Evolutionary conservation across 2,888 invertebrate species (phyloP).

Genomic region (Tholera decimalis): DNA sequence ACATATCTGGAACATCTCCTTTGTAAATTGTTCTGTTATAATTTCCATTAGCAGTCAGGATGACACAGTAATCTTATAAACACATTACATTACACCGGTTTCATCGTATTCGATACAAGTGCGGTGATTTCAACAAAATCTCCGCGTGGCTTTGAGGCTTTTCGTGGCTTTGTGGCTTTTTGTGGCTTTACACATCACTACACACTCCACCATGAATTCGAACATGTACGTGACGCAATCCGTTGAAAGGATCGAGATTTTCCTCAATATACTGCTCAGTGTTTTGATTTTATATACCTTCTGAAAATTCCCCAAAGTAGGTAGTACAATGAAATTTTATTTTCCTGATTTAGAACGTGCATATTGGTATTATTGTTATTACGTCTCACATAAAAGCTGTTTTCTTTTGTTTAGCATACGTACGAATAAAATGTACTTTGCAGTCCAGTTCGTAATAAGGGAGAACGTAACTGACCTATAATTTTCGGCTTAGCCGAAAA

Average conservation of each 20-base stretch:
- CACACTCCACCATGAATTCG: no score
- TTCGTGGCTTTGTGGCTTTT: slow-evolving; percentile 10
- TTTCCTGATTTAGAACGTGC: slow-evolving; percentile 2
- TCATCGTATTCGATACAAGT: neutral
- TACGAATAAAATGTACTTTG: neutral
- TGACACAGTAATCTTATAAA: slow-evolving; percentile 7
- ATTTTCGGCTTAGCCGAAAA: no score
- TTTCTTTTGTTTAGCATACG: neutral
- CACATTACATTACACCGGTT: neutral
- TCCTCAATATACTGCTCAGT: slow-evolving; percentile 3
- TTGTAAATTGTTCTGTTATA: no score
- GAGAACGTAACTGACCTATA: no score
- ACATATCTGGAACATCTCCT: no score
- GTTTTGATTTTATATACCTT: slow-evolving; percentile 17
- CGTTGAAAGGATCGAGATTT: slow-evolving; percentile 28
- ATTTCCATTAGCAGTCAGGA: neutral
- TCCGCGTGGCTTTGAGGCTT: no score
- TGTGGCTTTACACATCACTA: no score
- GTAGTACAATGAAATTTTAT: neutral
- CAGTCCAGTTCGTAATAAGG: neutral
- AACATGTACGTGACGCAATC: slow-evolving; percentile 24
- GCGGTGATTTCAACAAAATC: slow-evolving; percentile 8
- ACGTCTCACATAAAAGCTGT: slow-evolving; percentile 1
- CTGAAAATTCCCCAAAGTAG: neutral
- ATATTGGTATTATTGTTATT: neutral